These are phyloP conservation scores for Spermophilus dauricus DNA, from an alignment of 2,113 vertebrate genomes.

Conservation along the genomic window DNA sequence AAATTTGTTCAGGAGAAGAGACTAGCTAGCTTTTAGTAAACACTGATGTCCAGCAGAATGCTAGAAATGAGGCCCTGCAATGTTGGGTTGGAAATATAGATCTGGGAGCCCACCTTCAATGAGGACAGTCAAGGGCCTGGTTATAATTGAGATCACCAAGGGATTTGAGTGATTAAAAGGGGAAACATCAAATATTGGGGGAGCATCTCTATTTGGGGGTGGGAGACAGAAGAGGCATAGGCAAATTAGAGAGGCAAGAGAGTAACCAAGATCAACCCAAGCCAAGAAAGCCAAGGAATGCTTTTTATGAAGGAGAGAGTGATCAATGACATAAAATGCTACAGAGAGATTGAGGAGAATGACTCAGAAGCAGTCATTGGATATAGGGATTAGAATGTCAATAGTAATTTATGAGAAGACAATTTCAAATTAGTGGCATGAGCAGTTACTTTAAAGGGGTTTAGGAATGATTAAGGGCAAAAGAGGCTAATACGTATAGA, in stretches of 20 bases:
- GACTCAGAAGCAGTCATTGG: not conserved
- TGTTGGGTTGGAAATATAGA: not conserved
- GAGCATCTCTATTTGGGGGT: not conserved
- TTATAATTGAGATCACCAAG: not conserved
- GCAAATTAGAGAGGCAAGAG: not conserved
- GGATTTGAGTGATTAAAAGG: not conserved
- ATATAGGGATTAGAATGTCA: constrained; percentile 2
- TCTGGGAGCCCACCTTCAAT: not conserved
- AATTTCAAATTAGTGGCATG: constrained; percentile 34
- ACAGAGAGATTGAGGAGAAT: not conserved
- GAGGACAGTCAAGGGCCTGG: not conserved
- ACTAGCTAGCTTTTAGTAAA: constrained; percentile 6
- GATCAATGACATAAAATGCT: not conserved
- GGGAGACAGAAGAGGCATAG: constrained; percentile 1
- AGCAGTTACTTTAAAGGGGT: constrained; percentile 9
- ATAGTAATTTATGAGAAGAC: not conserved
- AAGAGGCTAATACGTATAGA: not conserved
- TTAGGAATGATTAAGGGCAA: constrained; percentile 29
- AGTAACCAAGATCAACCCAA: not conserved
- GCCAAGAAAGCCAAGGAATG: not conserved
- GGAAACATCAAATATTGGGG: not conserved
- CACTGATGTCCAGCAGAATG: not conserved
- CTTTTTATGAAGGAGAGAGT: constrained; percentile 21
- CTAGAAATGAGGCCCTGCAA: not conserved
- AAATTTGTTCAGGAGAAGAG: not conserved